Conservation (phyloP, 2,113 vertebrate species). For the Mustela lutreola region DNA sequence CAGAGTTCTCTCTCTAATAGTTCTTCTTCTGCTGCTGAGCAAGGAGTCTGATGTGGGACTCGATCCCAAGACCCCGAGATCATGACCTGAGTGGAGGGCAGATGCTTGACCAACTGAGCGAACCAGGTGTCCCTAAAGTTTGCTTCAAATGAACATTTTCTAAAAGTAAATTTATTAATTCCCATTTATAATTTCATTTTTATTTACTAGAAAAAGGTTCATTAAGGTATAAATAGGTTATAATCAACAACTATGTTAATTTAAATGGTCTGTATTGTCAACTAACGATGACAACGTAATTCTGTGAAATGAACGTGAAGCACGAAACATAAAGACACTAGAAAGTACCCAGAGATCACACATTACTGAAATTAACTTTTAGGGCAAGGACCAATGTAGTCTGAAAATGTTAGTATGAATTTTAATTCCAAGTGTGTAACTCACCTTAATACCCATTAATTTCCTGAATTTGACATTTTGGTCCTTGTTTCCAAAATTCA, state of each 20-base stretch:
- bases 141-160: not conserved
- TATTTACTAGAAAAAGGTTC: not conserved
- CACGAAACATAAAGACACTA: not conserved
- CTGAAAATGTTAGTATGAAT: not conserved
- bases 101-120: not conserved
- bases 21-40: too few species aligned
- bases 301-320: not conserved
- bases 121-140: not conserved
- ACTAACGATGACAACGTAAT: not conserved
- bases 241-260: not conserved
- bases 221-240: not conserved
- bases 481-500: constrained; percentile 99
- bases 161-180: not conserved
- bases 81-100: not conserved
- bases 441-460: constrained; percentile 99
- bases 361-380: not conserved
- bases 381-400: not conserved
- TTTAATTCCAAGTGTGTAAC: constrained; percentile 40
- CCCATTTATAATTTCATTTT: not conserved
- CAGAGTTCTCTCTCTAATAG: too few species aligned
- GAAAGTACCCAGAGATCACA: not conserved
- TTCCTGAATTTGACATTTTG: constrained; percentile 99
- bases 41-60: too few species aligned
- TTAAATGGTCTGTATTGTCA: not conserved
- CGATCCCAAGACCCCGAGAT: not conserved